Base-by-base conservation (phyloP, 2,888 invertebrate species). In the Archips xylosteana region DNA sequence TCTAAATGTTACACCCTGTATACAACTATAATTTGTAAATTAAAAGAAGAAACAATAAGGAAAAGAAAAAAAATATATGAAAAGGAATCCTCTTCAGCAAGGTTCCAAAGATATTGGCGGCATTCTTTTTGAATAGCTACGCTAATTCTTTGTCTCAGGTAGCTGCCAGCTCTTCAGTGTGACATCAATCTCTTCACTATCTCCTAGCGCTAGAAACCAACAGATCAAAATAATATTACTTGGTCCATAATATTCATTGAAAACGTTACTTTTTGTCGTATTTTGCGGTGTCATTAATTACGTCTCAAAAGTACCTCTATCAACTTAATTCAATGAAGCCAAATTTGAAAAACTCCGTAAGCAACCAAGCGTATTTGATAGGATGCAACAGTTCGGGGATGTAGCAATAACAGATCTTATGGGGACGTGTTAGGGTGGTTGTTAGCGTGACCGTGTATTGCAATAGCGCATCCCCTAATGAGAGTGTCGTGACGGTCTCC, bases 401-500 rank as follows among this genome's bases (percentile, higher is more conserved):
- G 23, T 23, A 42, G 23, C 45, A 0, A 68, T 36, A 68, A 12
- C 8, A 34, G 54, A 39, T 49, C 68, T 59, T 64, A 51, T 60
- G 2, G 32, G 59, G 1, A 32, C 5, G 23, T 0, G 45, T 34
- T 32, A 74, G 45, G 69, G 49, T 60, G 9, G 34, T 36, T 34
- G 60, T 51, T 64, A 2, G 64, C 8, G 23, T 47, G 13, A 2
- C 2, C 12, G 59, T 36, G 69, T 32, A 60, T 10, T 65, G 69
- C 74, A 74, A 70, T 65, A 65, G 69, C 69, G 74, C 74, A 74
- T 70, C 74, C 73, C 65, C 69, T 74, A 74, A 74, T 74, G 74
- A 74, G 74, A 74, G 74, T 70, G 74, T 65, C 69, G 74, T 64
- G 63, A 69, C 57, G 59, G 68, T 49, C 51, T 60, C 74, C 60